A percentile compares a stretch with the other conserved stretches of the same genome.
phyloP scores from a whole-genome alignment of 2,888 invertebrate species.

The Laothoe populi region DNA sequence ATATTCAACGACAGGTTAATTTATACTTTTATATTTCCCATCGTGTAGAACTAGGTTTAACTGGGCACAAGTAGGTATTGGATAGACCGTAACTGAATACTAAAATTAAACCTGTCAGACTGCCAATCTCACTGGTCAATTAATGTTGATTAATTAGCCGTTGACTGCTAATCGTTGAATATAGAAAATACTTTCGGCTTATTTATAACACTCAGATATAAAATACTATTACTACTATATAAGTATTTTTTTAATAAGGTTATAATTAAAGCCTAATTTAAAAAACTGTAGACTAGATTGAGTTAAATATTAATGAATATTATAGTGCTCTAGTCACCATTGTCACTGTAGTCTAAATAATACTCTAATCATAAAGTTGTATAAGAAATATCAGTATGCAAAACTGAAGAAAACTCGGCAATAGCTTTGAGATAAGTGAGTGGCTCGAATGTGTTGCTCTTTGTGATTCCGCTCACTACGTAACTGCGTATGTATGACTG shows the following conservation, averaged over 20 bases:
- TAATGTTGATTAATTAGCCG: constrained; percentile 26
- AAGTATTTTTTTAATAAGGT: not conserved
- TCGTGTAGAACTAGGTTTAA: constrained; percentile 11
- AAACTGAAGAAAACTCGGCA: constrained; percentile 70
- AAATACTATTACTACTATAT: not conserved
- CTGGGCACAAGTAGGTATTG: constrained; percentile 8
- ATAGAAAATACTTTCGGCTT: constrained; percentile 22
- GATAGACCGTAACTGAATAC: constrained; percentile 15
- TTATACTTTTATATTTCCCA: not conserved
- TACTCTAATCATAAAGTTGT: constrained; percentile 62
- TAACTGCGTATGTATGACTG: constrained; percentile 50
- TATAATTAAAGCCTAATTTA: not conserved
- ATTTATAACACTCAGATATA: constrained; percentile 11
- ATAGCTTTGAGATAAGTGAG: constrained; percentile 78
- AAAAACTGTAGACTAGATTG: not conserved
- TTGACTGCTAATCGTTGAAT: constrained; percentile 21
- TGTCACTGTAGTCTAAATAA: constrained; percentile 15
- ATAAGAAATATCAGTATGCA: constrained; percentile 52
- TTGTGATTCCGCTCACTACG: constrained; percentile 67
- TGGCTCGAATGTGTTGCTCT: constrained; percentile 76
- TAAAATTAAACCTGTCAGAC: constrained; percentile 26
- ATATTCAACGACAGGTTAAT: not conserved
- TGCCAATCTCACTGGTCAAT: constrained; percentile 27
- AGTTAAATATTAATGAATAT: not conserved
- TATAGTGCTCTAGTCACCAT: too few species aligned